Conservation (phyloP, 1,140 invertebrate species). For the Cepaea nemoralis region DNA sequence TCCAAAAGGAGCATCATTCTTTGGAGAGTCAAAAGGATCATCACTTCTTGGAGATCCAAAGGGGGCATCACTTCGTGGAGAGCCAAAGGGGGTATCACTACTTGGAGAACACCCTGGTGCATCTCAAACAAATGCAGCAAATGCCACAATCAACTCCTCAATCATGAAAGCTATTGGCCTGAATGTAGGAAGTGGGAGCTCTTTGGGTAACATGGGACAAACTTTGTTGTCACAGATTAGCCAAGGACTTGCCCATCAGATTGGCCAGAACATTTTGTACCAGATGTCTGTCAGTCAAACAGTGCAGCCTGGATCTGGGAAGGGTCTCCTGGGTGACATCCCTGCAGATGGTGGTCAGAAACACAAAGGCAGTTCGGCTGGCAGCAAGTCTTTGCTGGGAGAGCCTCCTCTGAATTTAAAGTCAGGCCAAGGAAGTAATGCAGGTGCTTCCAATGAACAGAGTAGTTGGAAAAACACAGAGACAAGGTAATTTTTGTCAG, state of each 20-base stretch:
- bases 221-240: constrained; percentile 33
- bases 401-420: constrained; percentile 22
- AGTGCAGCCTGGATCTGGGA: not conserved
- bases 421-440: not conserved
- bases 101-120: constrained; percentile 15
- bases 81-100: constrained; percentile 18
- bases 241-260: constrained; percentile 38
- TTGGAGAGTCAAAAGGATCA: not conserved
- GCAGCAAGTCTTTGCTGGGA: constrained; percentile 9
- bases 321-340: constrained; percentile 33
- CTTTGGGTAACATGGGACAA: constrained; percentile 4
- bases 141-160: constrained; percentile 17
- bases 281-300: constrained; percentile 26
- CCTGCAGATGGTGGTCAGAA: not conserved
- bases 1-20: not conserved
- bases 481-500: not conserved
- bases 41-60: not conserved
- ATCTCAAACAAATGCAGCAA: not conserved
- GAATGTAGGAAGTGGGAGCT: constrained; percentile 28
- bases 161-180: constrained; percentile 32
- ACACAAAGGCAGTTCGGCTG: not conserved
- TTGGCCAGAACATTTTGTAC: constrained; percentile 39
- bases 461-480: constrained; percentile 21
- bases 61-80: not conserved
- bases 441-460: not conserved